Evolutionary conservation across 2,888 invertebrate species (phyloP).

Genomic region (Elysia crispata): DNA sequence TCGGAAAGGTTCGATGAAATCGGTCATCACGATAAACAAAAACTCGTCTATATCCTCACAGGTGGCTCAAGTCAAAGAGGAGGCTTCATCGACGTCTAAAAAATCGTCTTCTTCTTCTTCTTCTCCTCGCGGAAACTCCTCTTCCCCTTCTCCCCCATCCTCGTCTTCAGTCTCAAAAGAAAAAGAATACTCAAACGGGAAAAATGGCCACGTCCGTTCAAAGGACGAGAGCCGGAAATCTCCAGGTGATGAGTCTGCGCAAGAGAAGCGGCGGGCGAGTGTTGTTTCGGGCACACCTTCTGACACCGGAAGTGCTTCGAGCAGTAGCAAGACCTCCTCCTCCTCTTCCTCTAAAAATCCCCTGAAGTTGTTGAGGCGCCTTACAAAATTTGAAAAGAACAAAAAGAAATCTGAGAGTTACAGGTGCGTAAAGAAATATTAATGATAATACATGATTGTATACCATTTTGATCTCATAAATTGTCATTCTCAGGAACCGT

Average conservation of each 20-base stretch:
- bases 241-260: not conserved
- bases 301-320: conserved; percentile 14
- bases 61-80: too few species aligned
- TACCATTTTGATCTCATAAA: too few species aligned
- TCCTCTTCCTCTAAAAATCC: conserved; percentile 22
- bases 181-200: too few species aligned
- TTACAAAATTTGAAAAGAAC: conserved; percentile 43
- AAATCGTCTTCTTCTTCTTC: not conserved
- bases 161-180: too few species aligned
- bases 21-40: not conserved
- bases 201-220: too few species aligned
- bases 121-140: not conserved
- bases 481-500: too few species aligned
- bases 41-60: not conserved
- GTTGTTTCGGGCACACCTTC: not conserved
- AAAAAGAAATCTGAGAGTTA: conserved; percentile 16
- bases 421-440: conserved; percentile 22
- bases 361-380: conserved; percentile 26
- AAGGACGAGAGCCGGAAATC: not conserved
- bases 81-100: not conserved
- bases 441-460: too few species aligned
- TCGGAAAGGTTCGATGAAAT: not conserved
- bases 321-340: conserved; percentile 11
- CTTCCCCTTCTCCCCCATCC: not conserved
- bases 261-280: too few species aligned